A percentile compares a stretch with the other conserved stretches of the same genome.
These are phyloP conservation scores for Gambusia holbrooki DNA, from an alignment of 2,113 vertebrate species.

Conservation along the genomic window DNA sequence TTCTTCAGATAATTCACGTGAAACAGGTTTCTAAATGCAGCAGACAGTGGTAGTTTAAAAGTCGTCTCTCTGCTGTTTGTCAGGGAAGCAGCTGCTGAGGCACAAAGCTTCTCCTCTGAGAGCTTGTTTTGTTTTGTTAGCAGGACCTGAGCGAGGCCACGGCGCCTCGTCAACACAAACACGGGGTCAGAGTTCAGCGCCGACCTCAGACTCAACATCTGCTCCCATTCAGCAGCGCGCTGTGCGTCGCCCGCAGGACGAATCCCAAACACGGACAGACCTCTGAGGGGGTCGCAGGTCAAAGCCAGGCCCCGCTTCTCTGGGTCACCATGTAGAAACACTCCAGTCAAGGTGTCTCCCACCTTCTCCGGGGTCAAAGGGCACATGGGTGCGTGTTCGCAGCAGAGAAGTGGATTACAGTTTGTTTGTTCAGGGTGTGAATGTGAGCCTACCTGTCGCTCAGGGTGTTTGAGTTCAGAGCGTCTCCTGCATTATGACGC, in stretches of 20 bases:
- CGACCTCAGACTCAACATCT: slow-evolving; percentile 53
- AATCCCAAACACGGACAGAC: neutral
- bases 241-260: slow-evolving; percentile 35
- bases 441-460: slow-evolving; percentile 33
- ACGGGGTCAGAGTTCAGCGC: neutral
- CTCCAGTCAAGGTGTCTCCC: slow-evolving; percentile 37
- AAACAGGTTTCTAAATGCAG: neutral
- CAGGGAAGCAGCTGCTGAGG: slow-evolving; percentile 40
- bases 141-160: slow-evolving; percentile 6
- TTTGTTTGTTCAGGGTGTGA: slow-evolving; percentile 66
- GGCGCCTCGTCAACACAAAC: slow-evolving; percentile 15
- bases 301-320: slow-evolving; percentile 51
- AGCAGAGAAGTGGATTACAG: neutral
- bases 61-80: neutral
- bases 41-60: neutral
- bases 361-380: slow-evolving; percentile 50
- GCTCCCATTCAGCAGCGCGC: slow-evolving; percentile 49
- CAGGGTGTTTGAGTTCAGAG: slow-evolving; percentile 33
- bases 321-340: neutral
- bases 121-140: slow-evolving; percentile 6
- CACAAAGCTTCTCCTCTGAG: slow-evolving; percentile 39
- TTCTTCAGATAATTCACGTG: too few species aligned
- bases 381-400: slow-evolving; percentile 8
- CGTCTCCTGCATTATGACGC: neutral
- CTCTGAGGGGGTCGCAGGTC: slow-evolving; percentile 44